Evolutionary conservation across 2,888 invertebrate species (phyloP).

Genomic region (Monopis laevigella): DNA sequence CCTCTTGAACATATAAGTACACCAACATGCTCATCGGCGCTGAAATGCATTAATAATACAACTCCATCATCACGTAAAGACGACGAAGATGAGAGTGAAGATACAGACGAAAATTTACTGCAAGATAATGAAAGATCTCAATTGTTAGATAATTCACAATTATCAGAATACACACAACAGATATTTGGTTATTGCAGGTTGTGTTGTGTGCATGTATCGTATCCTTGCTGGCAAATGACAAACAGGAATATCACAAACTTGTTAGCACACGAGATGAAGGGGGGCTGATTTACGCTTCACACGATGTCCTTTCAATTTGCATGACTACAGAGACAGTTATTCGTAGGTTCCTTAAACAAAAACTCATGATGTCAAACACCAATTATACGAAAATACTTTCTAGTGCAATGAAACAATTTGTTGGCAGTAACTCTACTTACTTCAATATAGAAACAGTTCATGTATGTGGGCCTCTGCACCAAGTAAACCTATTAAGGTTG

Average conservation of each 20-base stretch:
- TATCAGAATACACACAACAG: constrained; percentile 8
- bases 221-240: constrained; percentile 7
- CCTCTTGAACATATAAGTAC: constrained; percentile 19
- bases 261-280: constrained; percentile 9
- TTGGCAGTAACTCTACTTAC: background rate
- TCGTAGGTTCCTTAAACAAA: constrained; percentile 5
- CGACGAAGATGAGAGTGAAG: constrained; percentile 6
- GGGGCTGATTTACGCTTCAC: constrained; percentile 4
- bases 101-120: background rate
- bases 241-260: constrained; percentile 5
- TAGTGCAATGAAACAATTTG: constrained; percentile 4
- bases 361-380: background rate
- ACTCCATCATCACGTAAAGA: constrained; percentile 4
- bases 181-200: too few species aligned
- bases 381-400: constrained; percentile 5
- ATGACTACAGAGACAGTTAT: constrained; percentile 1
- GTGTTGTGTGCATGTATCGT: too few species aligned
- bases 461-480: constrained; percentile 15
- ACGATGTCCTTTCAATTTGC: constrained; percentile 4
- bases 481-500: constrained; percentile 17
- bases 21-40: constrained; percentile 17
- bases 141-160: too few species aligned
- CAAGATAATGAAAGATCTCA: background rate
- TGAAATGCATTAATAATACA: constrained; percentile 17
- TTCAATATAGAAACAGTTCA: constrained; percentile 15